phyloP scores from a whole-genome alignment of 2,888 invertebrate species.

The Eretmocerus hayati region DNA sequence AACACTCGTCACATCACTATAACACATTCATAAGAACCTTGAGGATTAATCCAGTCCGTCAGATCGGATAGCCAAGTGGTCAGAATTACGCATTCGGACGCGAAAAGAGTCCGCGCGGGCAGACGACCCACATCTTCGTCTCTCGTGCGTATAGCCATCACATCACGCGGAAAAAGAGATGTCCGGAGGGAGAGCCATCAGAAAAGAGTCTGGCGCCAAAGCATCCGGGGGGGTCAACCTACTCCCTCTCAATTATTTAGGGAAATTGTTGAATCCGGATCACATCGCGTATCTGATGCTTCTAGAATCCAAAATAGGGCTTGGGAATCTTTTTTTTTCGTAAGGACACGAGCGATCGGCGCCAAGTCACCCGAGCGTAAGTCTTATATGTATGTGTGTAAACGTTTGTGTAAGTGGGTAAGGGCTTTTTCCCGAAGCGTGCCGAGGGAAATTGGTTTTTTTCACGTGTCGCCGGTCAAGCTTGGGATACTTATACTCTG shows the following conservation, averaged over 20 bases:
- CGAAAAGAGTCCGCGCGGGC: slow-evolving; percentile 5
- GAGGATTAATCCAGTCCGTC: slow-evolving; percentile 21
- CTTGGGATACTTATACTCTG: slow-evolving; percentile 4
- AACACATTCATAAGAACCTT: slow-evolving; percentile 10
- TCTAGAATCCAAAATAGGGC: too few species aligned
- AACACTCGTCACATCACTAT: background rate
- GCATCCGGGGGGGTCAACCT: slow-evolving; percentile 14
- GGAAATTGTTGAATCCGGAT: slow-evolving; percentile 32
- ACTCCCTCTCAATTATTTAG: slow-evolving; percentile 35
- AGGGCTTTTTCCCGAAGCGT: background rate
- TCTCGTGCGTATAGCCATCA: background rate
- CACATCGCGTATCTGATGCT: too few species aligned
- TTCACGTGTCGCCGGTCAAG: slow-evolving; percentile 24
- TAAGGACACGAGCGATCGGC: too few species aligned
- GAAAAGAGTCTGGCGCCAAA: slow-evolving; percentile 2
- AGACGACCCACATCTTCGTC: background rate
- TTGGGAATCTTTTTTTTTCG: too few species aligned
- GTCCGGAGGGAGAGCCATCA: slow-evolving; percentile 4
- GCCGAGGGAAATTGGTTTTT: slow-evolving; percentile 20
- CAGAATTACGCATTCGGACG: background rate
- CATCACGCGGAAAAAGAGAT: slow-evolving; percentile 20
- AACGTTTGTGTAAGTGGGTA: background rate
- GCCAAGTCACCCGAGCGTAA: too few species aligned
- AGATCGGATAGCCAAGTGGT: too few species aligned
- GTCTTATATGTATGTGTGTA: background rate